These are phyloP conservation scores for Daphoenositta chrysoptera DNA, from an alignment of 2,113 vertebrate species.

Conservation along the genomic window DNA sequence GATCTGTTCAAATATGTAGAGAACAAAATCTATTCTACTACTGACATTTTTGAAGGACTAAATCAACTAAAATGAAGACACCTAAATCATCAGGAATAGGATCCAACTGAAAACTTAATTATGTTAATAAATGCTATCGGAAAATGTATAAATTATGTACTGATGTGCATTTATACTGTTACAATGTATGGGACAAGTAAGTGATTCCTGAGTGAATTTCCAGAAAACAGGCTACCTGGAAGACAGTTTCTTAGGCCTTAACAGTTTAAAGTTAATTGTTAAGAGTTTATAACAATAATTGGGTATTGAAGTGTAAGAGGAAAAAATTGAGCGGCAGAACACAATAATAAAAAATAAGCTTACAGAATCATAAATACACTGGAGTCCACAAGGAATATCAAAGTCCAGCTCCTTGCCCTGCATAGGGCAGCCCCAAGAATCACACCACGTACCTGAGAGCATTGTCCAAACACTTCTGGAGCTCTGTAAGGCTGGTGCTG, in stretches of 20 bases:
- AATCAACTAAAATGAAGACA: background rate
- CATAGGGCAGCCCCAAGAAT: background rate
- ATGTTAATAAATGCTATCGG: background rate
- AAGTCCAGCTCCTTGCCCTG: background rate
- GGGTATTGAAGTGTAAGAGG: background rate
- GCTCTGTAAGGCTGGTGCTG: background rate
- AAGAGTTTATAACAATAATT: background rate
- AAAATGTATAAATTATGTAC: background rate
- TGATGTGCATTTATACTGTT: background rate
- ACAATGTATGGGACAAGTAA: background rate
- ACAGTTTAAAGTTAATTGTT: background rate
- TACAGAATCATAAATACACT: background rate
- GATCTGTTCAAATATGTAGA: background rate
- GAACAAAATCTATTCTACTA: background rate
- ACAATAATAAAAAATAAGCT: background rate
- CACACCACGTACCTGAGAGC: rapidly evolving
- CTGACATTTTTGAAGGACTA: background rate
- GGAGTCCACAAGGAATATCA: background rate
- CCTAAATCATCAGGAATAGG: background rate
- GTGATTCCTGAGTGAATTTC: background rate
- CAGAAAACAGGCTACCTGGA: background rate
- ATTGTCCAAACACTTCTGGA: background rate
- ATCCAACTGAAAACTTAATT: background rate
- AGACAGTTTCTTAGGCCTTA: background rate
- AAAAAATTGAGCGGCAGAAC: background rate